Evolutionary conservation across 1,140 invertebrate genomes (phyloP).

Genomic region (Heterodera carotae): DNA sequence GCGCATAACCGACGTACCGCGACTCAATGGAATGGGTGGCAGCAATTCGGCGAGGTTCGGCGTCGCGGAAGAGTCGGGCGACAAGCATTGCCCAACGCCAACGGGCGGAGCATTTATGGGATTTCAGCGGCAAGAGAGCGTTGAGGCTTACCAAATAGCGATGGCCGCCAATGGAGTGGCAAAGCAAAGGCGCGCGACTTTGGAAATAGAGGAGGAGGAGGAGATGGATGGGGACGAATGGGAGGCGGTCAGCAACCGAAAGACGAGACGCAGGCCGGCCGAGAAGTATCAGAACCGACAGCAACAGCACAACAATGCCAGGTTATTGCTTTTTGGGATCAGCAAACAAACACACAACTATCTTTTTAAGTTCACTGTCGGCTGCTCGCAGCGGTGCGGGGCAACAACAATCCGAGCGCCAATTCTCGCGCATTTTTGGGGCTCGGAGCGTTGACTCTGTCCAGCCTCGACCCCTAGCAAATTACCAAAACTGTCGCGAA

Average conservation of each 20-base stretch:
- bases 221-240: background rate
- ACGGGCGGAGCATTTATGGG: constrained; percentile 11
- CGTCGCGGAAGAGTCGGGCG: background rate
- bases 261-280: background rate
- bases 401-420: background rate
- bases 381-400: background rate
- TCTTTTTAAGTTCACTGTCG: background rate
- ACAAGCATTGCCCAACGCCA: background rate
- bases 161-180: constrained; percentile 10
- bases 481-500: background rate
- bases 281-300: background rate
- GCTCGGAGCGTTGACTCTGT: background rate
- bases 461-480: background rate
- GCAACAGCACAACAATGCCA: background rate
- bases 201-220: background rate
- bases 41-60: background rate
- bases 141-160: constrained; percentile 25
- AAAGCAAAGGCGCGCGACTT: background rate
- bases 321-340: background rate
- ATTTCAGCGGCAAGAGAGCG: constrained; percentile 26
- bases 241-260: background rate
- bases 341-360: too few species aligned
- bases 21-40: constrained; percentile 23
- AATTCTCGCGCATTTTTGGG: background rate
- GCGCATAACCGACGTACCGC: constrained; percentile 33